Evolutionary conservation across 2,113 vertebrate genomes (phyloP).

Genomic region (Pipra filicauda): DNA sequence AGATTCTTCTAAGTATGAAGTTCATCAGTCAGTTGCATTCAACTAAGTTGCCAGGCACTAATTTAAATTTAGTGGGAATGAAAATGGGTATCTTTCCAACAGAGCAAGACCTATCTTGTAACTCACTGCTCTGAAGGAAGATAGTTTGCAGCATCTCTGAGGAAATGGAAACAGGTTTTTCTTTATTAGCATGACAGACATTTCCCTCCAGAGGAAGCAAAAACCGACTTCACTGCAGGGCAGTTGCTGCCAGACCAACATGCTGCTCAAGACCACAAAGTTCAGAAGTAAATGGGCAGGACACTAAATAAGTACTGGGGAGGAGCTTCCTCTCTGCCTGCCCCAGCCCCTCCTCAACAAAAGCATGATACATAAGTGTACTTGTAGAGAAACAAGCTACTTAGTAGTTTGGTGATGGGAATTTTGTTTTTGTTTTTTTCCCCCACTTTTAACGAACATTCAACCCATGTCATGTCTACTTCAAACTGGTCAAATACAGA

Average conservation of each 20-base stretch:
- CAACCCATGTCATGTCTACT: background rate
- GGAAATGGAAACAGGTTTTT: background rate
- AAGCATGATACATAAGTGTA: background rate
- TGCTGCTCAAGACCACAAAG: background rate
- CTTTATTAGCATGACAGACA: background rate
- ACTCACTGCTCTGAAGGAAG: background rate
- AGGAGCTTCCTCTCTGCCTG: background rate
- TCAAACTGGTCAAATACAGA: background rate
- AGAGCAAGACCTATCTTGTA: background rate
- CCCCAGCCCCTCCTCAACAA: background rate
- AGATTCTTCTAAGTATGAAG: background rate
- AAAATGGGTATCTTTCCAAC: background rate
- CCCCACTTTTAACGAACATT: background rate
- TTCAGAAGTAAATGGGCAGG: background rate
- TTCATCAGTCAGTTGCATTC: background rate
- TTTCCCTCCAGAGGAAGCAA: background rate
- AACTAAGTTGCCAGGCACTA: background rate
- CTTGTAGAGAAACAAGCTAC: background rate
- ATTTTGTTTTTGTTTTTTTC: accelerated
- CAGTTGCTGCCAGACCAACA: background rate
- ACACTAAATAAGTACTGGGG: background rate
- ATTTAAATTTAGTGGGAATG: background rate
- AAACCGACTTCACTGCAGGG: background rate
- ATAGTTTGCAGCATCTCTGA: background rate
- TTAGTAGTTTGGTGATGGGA: background rate